These are phyloP conservation scores for Homarus americanus DNA, from an alignment of 1,140 invertebrate genomes.

Conservation along the genomic window DNA sequence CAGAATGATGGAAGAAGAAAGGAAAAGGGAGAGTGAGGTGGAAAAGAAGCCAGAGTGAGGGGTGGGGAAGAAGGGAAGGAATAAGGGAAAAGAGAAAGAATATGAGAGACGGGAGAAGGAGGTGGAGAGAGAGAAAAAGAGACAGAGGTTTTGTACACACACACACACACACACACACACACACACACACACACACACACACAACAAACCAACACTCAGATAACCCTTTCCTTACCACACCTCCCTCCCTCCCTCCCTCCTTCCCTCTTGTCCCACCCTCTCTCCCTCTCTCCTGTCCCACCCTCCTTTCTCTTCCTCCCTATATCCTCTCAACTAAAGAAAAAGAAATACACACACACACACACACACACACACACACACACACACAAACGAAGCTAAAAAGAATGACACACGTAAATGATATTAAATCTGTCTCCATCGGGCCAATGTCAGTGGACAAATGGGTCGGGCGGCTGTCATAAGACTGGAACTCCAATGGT, in stretches of 20 bases:
- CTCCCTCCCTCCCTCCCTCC: background rate
- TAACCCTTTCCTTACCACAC: background rate
- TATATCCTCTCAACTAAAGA: background rate
- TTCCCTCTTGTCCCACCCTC: background rate
- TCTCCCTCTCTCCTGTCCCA: background rate
- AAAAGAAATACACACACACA: background rate
- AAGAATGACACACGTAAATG: background rate
- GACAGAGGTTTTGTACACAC: too few species aligned
- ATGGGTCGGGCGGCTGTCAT: slow-evolving; percentile 2
- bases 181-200: background rate
- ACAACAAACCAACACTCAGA: background rate
- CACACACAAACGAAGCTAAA: background rate
- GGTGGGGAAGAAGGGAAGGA: too few species aligned
- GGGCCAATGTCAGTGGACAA: slow-evolving; percentile 16
- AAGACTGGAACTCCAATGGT: slow-evolving; percentile 26
- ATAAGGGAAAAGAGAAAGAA: too few species aligned
- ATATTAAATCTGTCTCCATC: slow-evolving; percentile 25
- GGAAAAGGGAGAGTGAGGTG: too few species aligned
- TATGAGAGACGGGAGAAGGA: too few species aligned
- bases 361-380: background rate
- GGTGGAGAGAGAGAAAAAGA: too few species aligned
- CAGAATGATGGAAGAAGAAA: too few species aligned
- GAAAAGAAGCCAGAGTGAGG: too few species aligned
- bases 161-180: background rate
- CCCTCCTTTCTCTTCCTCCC: background rate